Evolutionary conservation across 2,113 vertebrate species (phyloP).

Genomic region (Tonatia bakeri): DNA sequence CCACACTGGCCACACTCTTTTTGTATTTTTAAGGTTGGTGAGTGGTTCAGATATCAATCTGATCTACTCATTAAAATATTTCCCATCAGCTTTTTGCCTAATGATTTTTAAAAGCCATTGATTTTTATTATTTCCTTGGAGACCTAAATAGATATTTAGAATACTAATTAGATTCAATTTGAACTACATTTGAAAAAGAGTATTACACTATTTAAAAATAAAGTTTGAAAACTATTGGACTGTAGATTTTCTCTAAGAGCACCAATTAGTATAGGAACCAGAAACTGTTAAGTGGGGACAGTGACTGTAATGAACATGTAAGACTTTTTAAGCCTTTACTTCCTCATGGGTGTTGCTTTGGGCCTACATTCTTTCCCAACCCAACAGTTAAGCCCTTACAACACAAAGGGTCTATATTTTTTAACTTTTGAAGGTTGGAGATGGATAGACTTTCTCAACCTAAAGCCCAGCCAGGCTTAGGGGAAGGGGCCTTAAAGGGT

Average conservation of each 20-base stretch:
- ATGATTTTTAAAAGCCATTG: constrained; percentile 15
- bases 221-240: neutral
- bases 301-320: constrained; percentile 11
- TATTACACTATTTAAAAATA: constrained; percentile 32
- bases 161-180: constrained; percentile 46
- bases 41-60: neutral
- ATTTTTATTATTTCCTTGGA: constrained; percentile 37
- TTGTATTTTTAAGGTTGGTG: neutral
- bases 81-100: constrained; percentile 25
- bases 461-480: neutral
- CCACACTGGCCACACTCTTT: neutral
- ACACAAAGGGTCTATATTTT: neutral
- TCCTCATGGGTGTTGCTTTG: constrained; percentile 49
- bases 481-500: neutral
- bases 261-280: neutral
- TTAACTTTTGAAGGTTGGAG: neutral
- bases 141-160: neutral
- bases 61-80: constrained; percentile 29
- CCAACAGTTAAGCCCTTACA: constrained; percentile 28
- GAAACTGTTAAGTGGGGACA: constrained; percentile 9
- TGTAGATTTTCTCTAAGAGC: constrained; percentile 13
- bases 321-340: constrained; percentile 6
- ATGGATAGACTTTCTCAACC: neutral
- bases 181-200: constrained; percentile 46
- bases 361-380: neutral